These are phyloP conservation scores for Tanypteryx hageni DNA, from an alignment of 2,888 invertebrate species.

Conservation along the genomic window DNA sequence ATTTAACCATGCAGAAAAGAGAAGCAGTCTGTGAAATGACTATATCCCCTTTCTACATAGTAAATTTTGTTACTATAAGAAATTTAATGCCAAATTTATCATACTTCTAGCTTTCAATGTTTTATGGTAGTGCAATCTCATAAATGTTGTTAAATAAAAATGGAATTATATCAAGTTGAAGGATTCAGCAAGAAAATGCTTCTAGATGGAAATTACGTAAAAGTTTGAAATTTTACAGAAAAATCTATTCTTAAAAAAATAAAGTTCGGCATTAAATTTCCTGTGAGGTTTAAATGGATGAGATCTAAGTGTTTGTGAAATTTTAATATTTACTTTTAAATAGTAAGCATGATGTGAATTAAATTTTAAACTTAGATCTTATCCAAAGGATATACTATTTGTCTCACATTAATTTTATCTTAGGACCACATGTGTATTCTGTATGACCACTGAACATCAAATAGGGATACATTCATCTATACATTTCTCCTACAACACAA, in stretches of 20 bases:
- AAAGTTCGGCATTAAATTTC: constrained; percentile 36
- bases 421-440: constrained; percentile 50
- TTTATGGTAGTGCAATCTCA: neutral
- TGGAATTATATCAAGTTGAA: neutral
- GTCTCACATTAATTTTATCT: constrained; percentile 30
- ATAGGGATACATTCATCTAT: constrained; percentile 63
- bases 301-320: constrained; percentile 33
- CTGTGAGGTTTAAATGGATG: neutral
- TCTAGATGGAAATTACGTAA: neutral
- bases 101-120: neutral
- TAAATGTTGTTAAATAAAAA: neutral
- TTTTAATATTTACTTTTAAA: neutral
- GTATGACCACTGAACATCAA: constrained; percentile 54
- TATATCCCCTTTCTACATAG: neutral
- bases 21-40: constrained; percentile 11
- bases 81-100: constrained; percentile 4
- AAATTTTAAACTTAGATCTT: constrained; percentile 6
- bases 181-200: neutral
- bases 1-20: neutral
- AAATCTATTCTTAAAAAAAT: neutral
- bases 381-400: constrained; percentile 26
- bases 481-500: constrained; percentile 62
- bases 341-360: neutral
- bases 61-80: constrained; percentile 14
- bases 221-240: neutral